Evolutionary conservation across 2,113 vertebrate species (phyloP).

Genomic region (Lagopus leucura): DNA sequence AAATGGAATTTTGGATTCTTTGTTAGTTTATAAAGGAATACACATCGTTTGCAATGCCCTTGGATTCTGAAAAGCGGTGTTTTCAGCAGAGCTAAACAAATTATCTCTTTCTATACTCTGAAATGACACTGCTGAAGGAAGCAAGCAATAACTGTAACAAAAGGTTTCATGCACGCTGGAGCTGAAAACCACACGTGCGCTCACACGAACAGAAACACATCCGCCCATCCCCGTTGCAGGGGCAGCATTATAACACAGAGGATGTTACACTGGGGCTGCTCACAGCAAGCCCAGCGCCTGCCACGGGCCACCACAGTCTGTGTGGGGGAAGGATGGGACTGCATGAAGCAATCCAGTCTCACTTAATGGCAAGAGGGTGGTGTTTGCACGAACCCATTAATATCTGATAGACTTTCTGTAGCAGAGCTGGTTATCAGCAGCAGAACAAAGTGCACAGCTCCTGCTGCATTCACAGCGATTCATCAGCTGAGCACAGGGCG

Average conservation of each 20-base stretch:
- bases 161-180: not conserved
- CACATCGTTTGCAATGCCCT: not conserved
- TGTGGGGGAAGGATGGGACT: not conserved
- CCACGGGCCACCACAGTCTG: not conserved
- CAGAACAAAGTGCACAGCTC: not conserved
- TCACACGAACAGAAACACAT: not conserved
- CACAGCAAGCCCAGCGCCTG: not conserved
- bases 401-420: not conserved
- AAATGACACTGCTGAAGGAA: not conserved
- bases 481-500: not conserved
- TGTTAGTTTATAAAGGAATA: not conserved
- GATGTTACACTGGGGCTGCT: not conserved
- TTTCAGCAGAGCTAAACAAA: not conserved
- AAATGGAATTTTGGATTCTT: not conserved
- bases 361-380: not conserved
- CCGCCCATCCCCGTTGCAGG: not conserved
- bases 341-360: fast-evolving
- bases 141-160: not conserved
- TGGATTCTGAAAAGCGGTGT: not conserved
- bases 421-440: not conserved
- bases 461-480: not conserved
- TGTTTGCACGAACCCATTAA: fast-evolving
- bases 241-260: not conserved
- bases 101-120: not conserved
- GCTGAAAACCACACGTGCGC: constrained; percentile 32